Evolutionary conservation across 1,140 invertebrate species (phyloP), one percentile per base, ranked within the genome.

Genomic region (Drosophila parabipectinata): DNA sequence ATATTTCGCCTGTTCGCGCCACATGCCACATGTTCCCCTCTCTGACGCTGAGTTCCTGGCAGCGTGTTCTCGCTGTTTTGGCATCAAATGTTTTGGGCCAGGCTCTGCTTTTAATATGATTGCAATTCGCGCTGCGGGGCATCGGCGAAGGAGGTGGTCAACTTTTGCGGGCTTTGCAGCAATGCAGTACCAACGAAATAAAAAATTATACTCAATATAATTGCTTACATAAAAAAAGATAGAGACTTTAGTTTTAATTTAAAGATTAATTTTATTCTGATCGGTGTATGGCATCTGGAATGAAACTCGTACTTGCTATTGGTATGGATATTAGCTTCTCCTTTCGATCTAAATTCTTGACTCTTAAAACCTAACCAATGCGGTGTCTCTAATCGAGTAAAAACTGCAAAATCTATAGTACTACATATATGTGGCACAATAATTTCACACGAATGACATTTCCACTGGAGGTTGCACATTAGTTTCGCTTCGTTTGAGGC

Each of bases 31-130:
- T 67, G 52, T 37, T 37, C 34, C 10, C 10, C 12, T 71, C 50
- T 39, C 45, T 32, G 53, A 50, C 50, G 30, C 61, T 51, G 62
- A 15, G 14, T 12, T 41, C 67, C 61, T 28, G 32, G 32, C 28
- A 50, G 50, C 28, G n/a, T 48, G 44, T 51, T 54, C 37, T 15
- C 51, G 14, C 47, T 39, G 50, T 69, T 41, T 44, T 47, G 37
- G 34, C 61, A 47, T 78, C 59, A 58, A 64, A 60, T 85, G 77
- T 69, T 55, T 59, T 50, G 56, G 47, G 51, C 69, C 66, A 32
- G 47, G 37, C 47, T 66, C 78, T 63, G 81, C 77, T 78, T 81
- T 85, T 87, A 84, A 85, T 85, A 77, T 87, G 82, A 85, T 85
- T 87, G 82, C 81, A 87, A 77, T 81, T 85, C 61, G 57, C 39